A percentile compares a stretch with the other conserved stretches of the same genome.
Conservation (phyloP, 2,888 invertebrate species). For the Coenonympha arcania region DNA sequence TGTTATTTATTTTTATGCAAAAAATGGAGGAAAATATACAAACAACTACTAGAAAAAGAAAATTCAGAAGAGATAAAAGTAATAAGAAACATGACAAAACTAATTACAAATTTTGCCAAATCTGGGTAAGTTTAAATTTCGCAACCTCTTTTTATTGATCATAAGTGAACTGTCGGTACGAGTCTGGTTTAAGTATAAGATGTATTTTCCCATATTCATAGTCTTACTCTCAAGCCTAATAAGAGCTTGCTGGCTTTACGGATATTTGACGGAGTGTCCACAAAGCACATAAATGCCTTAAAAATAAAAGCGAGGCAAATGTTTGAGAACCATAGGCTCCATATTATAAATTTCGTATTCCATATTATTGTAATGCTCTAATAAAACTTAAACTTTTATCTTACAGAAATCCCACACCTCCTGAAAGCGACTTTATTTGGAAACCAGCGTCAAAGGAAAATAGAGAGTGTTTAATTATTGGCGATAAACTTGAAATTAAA, state of each 20-base stretch:
- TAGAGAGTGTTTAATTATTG: constrained; percentile 66
- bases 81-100: constrained; percentile 55
- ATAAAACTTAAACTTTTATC: not conserved
- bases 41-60: constrained; percentile 47
- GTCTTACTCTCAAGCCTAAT: too few relatives aligned
- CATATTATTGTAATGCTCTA: not conserved
- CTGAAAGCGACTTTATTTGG: constrained; percentile 64
- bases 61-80: constrained; percentile 64
- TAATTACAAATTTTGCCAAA: constrained; percentile 74
- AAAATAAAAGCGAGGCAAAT: too few relatives aligned
- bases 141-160: too few relatives aligned
- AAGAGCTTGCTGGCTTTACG: too few relatives aligned
- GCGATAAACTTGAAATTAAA: constrained; percentile 68
- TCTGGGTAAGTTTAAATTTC: constrained; percentile 56
- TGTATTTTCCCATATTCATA: too few relatives aligned
- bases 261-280: too few relatives aligned
- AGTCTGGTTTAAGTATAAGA: too few relatives aligned
- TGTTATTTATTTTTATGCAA: constrained; percentile 68
- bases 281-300: too few relatives aligned
- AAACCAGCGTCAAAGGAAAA: constrained; percentile 61
- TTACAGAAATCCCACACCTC: constrained; percentile 71
- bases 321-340: too few relatives aligned
- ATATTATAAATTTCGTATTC: too few relatives aligned
- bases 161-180: too few relatives aligned
- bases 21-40: constrained; percentile 48